Base-by-base conservation (phyloP, 2,113 vertebrate genomes). In the Hippocampus barbouri region DNA sequence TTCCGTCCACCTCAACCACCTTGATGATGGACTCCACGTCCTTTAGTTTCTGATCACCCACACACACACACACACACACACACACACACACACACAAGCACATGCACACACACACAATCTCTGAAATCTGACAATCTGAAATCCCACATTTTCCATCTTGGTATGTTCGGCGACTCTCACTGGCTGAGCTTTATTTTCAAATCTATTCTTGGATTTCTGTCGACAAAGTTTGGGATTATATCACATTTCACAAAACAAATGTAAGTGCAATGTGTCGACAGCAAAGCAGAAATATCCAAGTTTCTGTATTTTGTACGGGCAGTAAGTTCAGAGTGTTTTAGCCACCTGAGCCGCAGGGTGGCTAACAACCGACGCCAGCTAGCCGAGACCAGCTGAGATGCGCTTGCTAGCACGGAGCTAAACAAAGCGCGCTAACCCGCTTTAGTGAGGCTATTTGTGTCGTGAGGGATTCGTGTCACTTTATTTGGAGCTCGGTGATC, bases 1-100 rank as follows among this genome's bases (percentile, higher is more conserved):
- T 45, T 53, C 97, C 97, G 0, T 96, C 89, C 70, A 98, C 74
- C 60, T 96, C 95, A 84, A 94, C 81, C 61, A 99, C 96, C 84
- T 89, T 92, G 73, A 98, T 78, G 16, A 93, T 92, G n/a, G 95
- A 85, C 84, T 98, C 96, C 82, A 96, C 94, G 1, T 99, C 97
- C 75, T 95, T 96, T 77, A 97, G 94, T 85, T 99, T 98, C 97
- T 99, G 81, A 54, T 63, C 34, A 16, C 8, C 41, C 40, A 51
- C 49, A 20, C 49, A 21, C 9, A 34, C 23, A 38, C 53, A 4
- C 45, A 15, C 45, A 21, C 49, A 21, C 49, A 53, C 18, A 20
- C 34, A 16, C 8, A 34, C 40, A 51, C 49, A 53, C 18, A 20
- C 34, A 16, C 8, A 34, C 40, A 51, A 18, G 5, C 4, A 51